These are phyloP conservation scores for Brachyopa scutellaris DNA, from an alignment of 2,888 invertebrate species.

Conservation along the genomic window DNA sequence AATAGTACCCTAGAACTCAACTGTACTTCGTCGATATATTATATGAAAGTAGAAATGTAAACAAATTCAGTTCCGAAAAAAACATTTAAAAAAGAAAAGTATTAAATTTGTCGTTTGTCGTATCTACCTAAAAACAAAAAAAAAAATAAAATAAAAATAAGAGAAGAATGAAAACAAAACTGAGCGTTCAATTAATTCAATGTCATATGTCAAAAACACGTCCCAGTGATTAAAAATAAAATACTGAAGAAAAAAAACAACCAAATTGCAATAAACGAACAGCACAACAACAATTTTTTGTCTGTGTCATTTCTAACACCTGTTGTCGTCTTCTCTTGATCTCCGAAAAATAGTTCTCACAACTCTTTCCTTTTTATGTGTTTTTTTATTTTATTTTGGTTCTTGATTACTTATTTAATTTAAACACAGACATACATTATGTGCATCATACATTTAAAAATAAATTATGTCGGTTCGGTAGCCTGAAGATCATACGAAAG, in stretches of 20 bases:
- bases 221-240: constrained; percentile 44
- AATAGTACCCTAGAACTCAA: too few relatives aligned
- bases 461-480: constrained; percentile 9
- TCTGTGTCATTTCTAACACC: constrained; percentile 32
- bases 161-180: constrained; percentile 23
- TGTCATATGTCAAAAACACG: constrained; percentile 51
- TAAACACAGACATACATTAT: constrained; percentile 1
- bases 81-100: neutral
- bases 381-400: neutral
- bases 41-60: too few relatives aligned
- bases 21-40: too few relatives aligned
- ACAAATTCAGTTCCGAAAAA: too few relatives aligned
- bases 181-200: constrained; percentile 30
- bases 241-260: constrained; percentile 22
- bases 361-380: neutral
- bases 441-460: constrained; percentile 31
- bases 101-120: constrained; percentile 42
- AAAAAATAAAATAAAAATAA: constrained; percentile 14
- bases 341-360: neutral
- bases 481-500: neutral
- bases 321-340: constrained; percentile 30
- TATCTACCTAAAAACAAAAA: neutral
- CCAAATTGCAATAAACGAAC: constrained; percentile 4
- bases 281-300: constrained; percentile 5
- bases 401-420: constrained; percentile 14